Evolutionary conservation across 2,888 invertebrate genomes (phyloP), one percentile per base, ranked within the genome.

Genomic region (Mamestra brassicae): DNA sequence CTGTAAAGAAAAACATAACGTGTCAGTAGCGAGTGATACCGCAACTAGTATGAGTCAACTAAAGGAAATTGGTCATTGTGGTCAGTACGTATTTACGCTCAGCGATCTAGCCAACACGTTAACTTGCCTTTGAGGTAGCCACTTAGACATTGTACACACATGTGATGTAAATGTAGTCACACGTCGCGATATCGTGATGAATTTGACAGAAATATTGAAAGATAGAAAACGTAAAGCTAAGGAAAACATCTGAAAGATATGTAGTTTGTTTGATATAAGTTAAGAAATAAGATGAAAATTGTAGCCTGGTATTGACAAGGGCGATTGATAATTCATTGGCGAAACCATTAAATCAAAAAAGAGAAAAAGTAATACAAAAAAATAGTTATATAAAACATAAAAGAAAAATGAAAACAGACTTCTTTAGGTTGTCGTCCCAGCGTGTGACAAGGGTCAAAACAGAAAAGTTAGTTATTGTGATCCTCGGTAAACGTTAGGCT

Each of bases 1-100:
- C 72, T 80, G 84, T 84, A 47, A 75, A 76, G 81, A 84, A 82
- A 84, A 80, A 75, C 71, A 80, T 70, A 76, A 66, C 75, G 80
- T 74, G 80, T 67, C 71, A 13, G 84, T 65, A 52, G 75, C 75
- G 65, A 71, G 68, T 65, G 75, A 80, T 69, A 75, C 69, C 81
- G 50, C 81, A 76, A 80, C 71, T 76, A 84, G 76, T 80, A 80
- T 82, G 81, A 82, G 76, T 82, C 81, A 82, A 82, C 81, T 84
- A 84, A 76, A 82, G 81, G 81, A 82, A 84, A 82, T 82, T 84
- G 84, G 76, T 82, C 81, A 82, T 82, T 82, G 81, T 82, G 84
- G 81, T 82, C 81, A 76, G 76, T 76, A 80, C 63, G 81, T 84
- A 80, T 82, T 82, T 82, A 82, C 81, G 84, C 67, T 76, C 72